A percentile compares a stretch with the other conserved stretches of the same genome.
Evolutionary conservation across 2,113 vertebrate species (phyloP).

Genomic region (Carlito syrichta): DNA sequence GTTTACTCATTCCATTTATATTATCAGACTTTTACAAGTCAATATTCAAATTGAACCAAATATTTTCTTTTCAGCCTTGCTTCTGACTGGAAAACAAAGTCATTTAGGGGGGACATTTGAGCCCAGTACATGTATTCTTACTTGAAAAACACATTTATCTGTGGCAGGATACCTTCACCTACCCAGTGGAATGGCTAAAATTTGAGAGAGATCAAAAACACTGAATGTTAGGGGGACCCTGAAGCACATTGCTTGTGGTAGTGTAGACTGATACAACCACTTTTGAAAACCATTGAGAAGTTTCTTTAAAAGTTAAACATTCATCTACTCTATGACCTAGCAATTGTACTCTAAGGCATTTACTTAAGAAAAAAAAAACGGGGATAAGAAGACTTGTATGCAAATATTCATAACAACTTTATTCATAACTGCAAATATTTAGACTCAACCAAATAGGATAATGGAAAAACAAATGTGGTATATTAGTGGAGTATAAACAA

Average conservation of each 20-base stretch:
- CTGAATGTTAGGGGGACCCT: background rate
- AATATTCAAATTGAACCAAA: background rate
- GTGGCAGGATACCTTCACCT: no score
- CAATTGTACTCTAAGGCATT: background rate
- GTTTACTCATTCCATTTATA: background rate
- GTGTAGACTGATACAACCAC: background rate
- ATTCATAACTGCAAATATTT: background rate
- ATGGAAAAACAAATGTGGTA: background rate
- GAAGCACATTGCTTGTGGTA: background rate
- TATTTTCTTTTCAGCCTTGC: background rate
- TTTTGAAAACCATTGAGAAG: background rate
- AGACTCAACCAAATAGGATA: background rate
- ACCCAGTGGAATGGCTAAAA: no score
- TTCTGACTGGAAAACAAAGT: background rate
- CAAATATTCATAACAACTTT: background rate
- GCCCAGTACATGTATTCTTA: background rate
- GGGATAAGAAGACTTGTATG: background rate
- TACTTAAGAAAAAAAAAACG: background rate
- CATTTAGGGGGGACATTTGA: background rate
- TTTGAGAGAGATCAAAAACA: background rate
- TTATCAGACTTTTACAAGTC: background rate
- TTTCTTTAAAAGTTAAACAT: background rate
- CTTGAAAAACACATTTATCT: background rate
- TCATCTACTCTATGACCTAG: background rate
- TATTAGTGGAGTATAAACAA: rapidly evolving